Evolutionary conservation across 2,888 invertebrate genomes (phyloP), one percentile per base, ranked within the genome.

Genomic region (Amphiduros pacificus): DNA sequence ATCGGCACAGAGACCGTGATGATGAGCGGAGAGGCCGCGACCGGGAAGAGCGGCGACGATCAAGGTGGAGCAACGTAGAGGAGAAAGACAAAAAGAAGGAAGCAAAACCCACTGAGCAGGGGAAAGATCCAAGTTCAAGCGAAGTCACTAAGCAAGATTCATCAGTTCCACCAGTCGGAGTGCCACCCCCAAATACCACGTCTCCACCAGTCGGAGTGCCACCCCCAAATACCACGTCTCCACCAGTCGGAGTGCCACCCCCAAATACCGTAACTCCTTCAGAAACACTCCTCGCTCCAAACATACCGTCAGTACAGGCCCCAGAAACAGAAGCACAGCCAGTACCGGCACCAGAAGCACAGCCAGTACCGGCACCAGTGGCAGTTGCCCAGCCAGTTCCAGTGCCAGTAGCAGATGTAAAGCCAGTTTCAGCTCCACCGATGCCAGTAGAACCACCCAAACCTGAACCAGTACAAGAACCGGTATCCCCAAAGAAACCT

Each of bases 21-120:
- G 51, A 50, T 36, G 31, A 40, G 49, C 32, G 36, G 14, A 17
- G 58, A 9, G 50, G 32, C 17, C 20, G 58, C 5, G 51, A 51
- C 20, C 6, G 58, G 22, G 58, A 32, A 26, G 50, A 49, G 17
- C 28, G 50, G 14, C 28, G 28, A 6, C 22, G 50, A 32, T 36
- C 31, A 27, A 29, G 36, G 5, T 11, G 32, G n/a, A n/a, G 29
- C 22, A 14, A n/a, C 11, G 40, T 22, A 24, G 31, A 49, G 6
- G 56, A 56, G 20, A 22, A 49, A 14, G 49, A 49, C 14, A 50
- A 27, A 17, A 17, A n/a, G 5, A 27, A 24, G 24, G 27, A 41
- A 1, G n/a, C n/a, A 9, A 36, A 36, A 17, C 14, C 36, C 36
- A 11, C 36, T 36, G 36, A 36, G 9, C 9, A 9, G 9, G 17